Base-by-base conservation (phyloP, 2,797 vertebrate species). In the Siniperca obscura region DNA sequence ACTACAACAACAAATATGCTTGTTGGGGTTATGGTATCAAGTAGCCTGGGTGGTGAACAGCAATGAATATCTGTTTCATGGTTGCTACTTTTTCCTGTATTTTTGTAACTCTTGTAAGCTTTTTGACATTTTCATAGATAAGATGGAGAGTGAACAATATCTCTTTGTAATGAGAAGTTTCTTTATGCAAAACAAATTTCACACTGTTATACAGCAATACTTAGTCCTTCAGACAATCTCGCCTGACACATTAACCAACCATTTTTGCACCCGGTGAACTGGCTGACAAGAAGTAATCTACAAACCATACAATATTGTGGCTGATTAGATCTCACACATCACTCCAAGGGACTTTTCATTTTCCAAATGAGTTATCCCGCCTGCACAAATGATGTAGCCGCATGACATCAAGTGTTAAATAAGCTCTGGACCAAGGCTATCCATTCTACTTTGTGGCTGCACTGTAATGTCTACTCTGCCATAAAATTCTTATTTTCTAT, bases 331-430 rank as follows among this genome's bases (percentile, higher is more conserved):
- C 85, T 75, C 74, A 74, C 84, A 85, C 84, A 88, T 93, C 87
- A 90, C 87, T 93, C 88, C 85, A 11, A 90, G 88, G 89, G 93
- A 92, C 92, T 95, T 94, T 93, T 93, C 92, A 94, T 95, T 96
- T 96, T 95, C 93, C 94, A 93, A 93, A 93, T 89, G 93, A 94
- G 89, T 95, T 95, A 85, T 92, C 91, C 92, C 92, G 89, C 91
- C 90, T 90, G 85, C 87, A 87, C 92, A 93, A 94, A 94, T 90
- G 91, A 89, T 91, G 91, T 80, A 92, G 94, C 90, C 88, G 93
- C 93, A 93, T 91, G 93, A 94, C 93, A 92, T 94, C 90, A 92
- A 93, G 89, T 94, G 94, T 95, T 95, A 95, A 95, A 95, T 95
- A 95, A 94, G 94, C 93, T 94, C 84, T 65, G 74, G 90, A 90